Evolutionary conservation across 23 tunicate genomes (phyloP), one percentile per base, ranked within the genome.

Genomic region (Oikopleura vanhoeffeni): DNA sequence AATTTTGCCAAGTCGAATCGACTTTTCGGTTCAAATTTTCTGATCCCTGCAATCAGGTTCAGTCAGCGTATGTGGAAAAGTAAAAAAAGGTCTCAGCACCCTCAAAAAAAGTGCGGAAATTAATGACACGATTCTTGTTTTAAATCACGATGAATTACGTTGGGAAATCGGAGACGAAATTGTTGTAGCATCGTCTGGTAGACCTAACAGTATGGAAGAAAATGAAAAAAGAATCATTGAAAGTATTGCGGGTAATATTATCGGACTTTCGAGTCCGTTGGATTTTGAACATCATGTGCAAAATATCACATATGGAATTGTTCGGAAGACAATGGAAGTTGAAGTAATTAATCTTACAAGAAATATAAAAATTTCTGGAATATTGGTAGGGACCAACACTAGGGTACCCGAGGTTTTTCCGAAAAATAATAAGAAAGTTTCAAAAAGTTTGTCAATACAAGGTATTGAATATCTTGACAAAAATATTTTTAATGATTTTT

Each of bases 181-280:
- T 67, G 95, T 88, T 13, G 88, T 93, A 57, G 95, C 98, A 0
- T 83, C 91, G 0, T 88, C 94, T 41, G 98, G 98, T 57, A n/a
- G 35, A 0, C 89, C 79, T 2, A 38, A 71, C 2, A 71, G 38
- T 71, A 33, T 18, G 3, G 34, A 18, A 24, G 79, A 71, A 30
- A 13, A 18, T 30, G 79, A 71, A 38, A 33, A 2, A 24, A 4
- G 27, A 18, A 71, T 18, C 27, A 71, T 71, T 2, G 38, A 18
- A 2, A 2, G 4, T 2, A 71, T 32, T 38, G 3, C 27, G 38
- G 79, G 32, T 2, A 30, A 71, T 38, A 2, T 24, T 24, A 32
- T 71, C 38, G 2, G 34, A 28, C 34, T 71, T 13, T 18, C 27
- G 36, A 3, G 38, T 18, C 27, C 27, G 4, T 2, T 71, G 34